phyloP scores from a whole-genome alignment of 2,797 vertebrate genomes.

The Urosaurus nigricauda region DNA sequence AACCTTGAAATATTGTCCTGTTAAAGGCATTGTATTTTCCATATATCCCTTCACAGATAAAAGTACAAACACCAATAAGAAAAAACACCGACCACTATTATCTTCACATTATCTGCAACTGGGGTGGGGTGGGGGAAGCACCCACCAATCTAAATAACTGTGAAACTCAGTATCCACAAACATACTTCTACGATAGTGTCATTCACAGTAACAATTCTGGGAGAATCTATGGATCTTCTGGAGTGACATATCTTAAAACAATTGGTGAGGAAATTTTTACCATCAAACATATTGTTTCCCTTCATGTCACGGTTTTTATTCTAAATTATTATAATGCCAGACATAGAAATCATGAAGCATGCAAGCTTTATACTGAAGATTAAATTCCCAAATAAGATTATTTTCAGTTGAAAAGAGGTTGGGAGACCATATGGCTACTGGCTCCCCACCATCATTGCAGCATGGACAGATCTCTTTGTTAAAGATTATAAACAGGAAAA shows the following conservation, averaged over 20 bases:
- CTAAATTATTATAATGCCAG: conserved; percentile 28
- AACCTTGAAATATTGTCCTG: accelerated
- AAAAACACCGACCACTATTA: accelerated
- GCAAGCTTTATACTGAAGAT: conserved; percentile 40
- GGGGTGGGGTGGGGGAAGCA: not conserved
- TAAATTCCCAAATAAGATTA: conserved; percentile 37
- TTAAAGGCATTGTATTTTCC: accelerated
- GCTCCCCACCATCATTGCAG: not conserved
- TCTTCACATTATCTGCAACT: not conserved
- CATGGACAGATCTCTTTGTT: conserved; percentile 10
- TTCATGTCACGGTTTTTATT: conserved; percentile 42
- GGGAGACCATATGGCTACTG: conserved; percentile 41
- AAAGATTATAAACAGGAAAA: conserved; percentile 44
- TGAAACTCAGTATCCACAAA: not conserved
- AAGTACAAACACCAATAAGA: accelerated
- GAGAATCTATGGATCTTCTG: conserved; percentile 33
- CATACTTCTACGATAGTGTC: not conserved
- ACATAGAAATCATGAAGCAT: not conserved
- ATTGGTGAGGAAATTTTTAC: not conserved
- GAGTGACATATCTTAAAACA: conserved; percentile 37
- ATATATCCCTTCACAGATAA: not conserved
- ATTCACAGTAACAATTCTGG: not conserved
- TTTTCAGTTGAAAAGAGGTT: conserved; percentile 16
- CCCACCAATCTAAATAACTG: not conserved
- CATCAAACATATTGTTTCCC: not conserved